Percentiles rank a stretch among this genome's conserved stretches.
These are phyloP conservation scores for Flabesymbios commensalis DNA, from an alignment of 2,888 invertebrate species.

Conservation along the genomic window DNA sequence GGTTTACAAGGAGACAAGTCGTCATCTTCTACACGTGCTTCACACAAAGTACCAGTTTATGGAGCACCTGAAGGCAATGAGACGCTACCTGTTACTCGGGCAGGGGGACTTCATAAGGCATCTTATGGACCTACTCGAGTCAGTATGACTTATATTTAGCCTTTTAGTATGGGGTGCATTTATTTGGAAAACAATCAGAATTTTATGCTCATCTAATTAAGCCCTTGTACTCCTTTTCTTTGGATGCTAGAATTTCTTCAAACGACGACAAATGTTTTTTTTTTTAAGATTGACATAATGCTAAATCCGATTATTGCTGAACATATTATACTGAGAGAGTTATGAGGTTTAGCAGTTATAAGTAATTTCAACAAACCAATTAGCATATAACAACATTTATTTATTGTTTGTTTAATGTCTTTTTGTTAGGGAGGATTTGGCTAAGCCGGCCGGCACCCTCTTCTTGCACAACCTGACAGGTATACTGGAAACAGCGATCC, in stretches of 20 bases:
- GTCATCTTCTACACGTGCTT: conserved; percentile 82
- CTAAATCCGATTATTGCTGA: too few species aligned
- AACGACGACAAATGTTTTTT: too few species aligned
- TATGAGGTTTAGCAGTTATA: too few species aligned
- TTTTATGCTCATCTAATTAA: too few species aligned
- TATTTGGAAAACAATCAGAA: background rate
- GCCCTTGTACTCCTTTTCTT: too few species aligned
- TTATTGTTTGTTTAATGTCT: background rate
- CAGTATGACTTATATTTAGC: conserved; percentile 59
- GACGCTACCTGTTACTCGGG: conserved; percentile 86
- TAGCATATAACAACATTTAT: too few species aligned
- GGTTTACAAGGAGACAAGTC: conserved; percentile 85
- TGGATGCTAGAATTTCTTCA: too few species aligned
- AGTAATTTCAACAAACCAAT: too few species aligned
- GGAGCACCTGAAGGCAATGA: conserved; percentile 84
- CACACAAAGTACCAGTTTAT: conserved; percentile 85
- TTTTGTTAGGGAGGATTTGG: conserved; percentile 76
- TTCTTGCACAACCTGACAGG: conserved; percentile 82
- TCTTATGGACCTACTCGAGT: conserved; percentile 89
- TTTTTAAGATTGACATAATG: too few species aligned
- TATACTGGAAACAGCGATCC: conserved; percentile 63
- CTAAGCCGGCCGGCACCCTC: conserved; percentile 82
- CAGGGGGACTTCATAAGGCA: conserved; percentile 96
- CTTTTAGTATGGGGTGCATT: background rate
- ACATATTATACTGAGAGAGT: too few species aligned